Conservation (phyloP, 1,140 invertebrate species). For the Neodiprion lecontei region DNA sequence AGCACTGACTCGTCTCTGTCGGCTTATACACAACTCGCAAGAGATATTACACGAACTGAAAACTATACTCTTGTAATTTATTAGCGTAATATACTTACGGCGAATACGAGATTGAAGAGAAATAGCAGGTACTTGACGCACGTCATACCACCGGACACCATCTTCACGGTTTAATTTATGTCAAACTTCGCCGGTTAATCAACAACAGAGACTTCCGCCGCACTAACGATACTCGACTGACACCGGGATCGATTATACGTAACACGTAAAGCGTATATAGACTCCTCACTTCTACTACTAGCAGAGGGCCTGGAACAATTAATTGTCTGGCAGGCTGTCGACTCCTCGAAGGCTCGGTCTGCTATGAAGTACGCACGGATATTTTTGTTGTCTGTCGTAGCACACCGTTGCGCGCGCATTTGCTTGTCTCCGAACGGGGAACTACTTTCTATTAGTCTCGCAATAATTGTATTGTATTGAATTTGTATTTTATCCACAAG, state of each 20-base stretch:
- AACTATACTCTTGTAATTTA: no score
- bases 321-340: neutral
- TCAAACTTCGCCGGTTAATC: neutral
- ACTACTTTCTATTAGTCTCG: neutral
- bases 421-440: neutral
- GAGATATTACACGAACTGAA: neutral
- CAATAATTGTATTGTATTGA: no score
- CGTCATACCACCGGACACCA: constrained; percentile 79
- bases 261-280: neutral
- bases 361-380: constrained; percentile 30
- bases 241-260: neutral
- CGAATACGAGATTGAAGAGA: constrained; percentile 84
- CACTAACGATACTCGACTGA: neutral
- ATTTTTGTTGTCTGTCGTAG: constrained; percentile 40
- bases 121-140: constrained; percentile 85
- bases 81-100: constrained; percentile 68
- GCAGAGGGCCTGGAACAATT: no score
- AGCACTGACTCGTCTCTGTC: no score
- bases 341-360: constrained; percentile 24
- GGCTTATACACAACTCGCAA: no score
- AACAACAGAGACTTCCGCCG: neutral
- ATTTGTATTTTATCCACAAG: no score
- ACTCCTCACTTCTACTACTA: neutral
- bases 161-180: constrained; percentile 40
- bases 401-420: constrained; percentile 38